Conservation (phyloP, 2,888 invertebrate species). For the Synanthedon tipuliformis region DNA sequence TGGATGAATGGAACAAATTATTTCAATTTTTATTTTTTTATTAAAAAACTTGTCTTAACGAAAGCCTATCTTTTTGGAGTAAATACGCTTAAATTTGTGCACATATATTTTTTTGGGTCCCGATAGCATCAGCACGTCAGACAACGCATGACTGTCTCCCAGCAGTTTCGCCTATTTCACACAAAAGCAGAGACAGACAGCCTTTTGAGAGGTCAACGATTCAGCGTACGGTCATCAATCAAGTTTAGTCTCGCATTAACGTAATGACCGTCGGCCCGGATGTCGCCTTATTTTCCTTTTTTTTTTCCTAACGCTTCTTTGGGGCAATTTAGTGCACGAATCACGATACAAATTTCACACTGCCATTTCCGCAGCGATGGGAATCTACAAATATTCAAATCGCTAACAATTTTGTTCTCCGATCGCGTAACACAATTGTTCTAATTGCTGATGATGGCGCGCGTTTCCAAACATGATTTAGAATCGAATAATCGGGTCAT, state of each 20-base stretch:
- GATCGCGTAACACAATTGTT: no score
- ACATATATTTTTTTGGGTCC: not conserved
- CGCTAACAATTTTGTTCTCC: slow-evolving; percentile 24
- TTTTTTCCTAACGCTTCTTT: slow-evolving; percentile 34
- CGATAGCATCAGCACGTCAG: not conserved
- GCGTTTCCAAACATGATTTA: not conserved
- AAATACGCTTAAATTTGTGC: no score
- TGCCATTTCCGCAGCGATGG: slow-evolving; percentile 54
- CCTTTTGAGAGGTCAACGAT: slow-evolving; percentile 25
- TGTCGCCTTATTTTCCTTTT: slow-evolving; percentile 61
- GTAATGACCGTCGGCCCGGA: slow-evolving; percentile 65
- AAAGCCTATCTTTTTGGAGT: no score
- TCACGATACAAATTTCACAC: slow-evolving; percentile 46
- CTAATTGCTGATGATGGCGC: no score
- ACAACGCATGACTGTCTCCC: not conserved
- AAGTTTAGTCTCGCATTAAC: slow-evolving; percentile 69
- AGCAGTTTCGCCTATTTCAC: not conserved
- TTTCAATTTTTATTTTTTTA: no score
- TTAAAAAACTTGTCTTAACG: no score
- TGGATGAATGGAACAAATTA: no score
- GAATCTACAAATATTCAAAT: slow-evolving; percentile 46
- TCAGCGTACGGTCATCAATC: slow-evolving; percentile 53
- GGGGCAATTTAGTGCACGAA: slow-evolving; percentile 59
- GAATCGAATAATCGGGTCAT: not conserved
- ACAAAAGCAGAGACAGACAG: slow-evolving; percentile 5